Evolutionary conservation across 2,888 invertebrate genomes (phyloP).

Genomic region (Galeruca laticollis): DNA sequence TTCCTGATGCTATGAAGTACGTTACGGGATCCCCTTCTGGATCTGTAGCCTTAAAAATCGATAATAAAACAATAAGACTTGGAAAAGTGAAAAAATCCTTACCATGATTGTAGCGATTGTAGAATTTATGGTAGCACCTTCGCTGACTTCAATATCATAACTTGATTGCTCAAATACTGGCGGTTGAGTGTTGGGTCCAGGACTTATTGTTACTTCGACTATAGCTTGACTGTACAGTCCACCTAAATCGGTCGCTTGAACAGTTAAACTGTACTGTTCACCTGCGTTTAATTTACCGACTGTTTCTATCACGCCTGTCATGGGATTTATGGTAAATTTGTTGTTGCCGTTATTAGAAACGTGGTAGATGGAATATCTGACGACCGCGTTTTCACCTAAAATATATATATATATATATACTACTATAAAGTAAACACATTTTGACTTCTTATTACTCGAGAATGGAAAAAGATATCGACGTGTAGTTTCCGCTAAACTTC

Average conservation of each 20-base stretch:
- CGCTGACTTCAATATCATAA: slow-evolving; percentile 89
- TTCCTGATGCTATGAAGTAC: slow-evolving; percentile 89
- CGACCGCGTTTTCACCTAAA: slow-evolving; percentile 78
- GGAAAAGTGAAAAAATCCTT: slow-evolving; percentile 53
- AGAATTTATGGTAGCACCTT: slow-evolving; percentile 89
- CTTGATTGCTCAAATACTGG: slow-evolving; percentile 85
- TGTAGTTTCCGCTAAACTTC: no score
- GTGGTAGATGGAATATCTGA: slow-evolving; percentile 88
- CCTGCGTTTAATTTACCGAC: slow-evolving; percentile 86
- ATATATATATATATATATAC: no score
- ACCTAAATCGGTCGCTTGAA: slow-evolving; percentile 84
- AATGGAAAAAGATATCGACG: no score
- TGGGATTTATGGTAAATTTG: slow-evolving; percentile 86
- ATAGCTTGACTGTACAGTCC: slow-evolving; percentile 87
- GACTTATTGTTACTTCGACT: slow-evolving; percentile 85
- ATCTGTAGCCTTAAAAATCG: slow-evolving; percentile 78
- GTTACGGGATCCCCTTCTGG: slow-evolving; percentile 89
- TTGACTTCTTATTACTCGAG: no score
- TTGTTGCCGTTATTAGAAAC: slow-evolving; percentile 91
- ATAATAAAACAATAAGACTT: slow-evolving; percentile 48
- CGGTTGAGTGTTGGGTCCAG: slow-evolving; percentile 84
- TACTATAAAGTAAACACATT: no score
- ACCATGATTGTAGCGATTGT: slow-evolving; percentile 84
- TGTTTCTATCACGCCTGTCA: slow-evolving; percentile 80
- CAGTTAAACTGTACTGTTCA: slow-evolving; percentile 89